Conservation (phyloP, 2,888 invertebrate species). For the Andrena hattorfiana region DNA sequence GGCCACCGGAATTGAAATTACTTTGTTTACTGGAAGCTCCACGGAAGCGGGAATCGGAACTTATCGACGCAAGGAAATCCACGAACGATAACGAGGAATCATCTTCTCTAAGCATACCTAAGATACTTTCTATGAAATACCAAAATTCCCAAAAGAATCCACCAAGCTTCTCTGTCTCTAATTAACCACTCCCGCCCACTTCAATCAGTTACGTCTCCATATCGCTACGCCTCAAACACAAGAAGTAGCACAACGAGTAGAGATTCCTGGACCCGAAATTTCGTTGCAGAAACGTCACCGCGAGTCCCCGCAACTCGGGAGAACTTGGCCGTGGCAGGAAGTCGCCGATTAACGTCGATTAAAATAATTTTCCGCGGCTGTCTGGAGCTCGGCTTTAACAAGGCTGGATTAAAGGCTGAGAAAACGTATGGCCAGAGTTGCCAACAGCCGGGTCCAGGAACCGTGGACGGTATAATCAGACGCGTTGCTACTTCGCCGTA, state of each 20-base stretch:
- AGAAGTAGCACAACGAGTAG: too few species aligned
- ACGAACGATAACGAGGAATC: too few species aligned
- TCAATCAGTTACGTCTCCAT: too few species aligned
- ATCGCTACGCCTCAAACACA: too few species aligned
- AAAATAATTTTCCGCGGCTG: conserved; percentile 6
- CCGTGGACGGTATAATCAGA: conserved; percentile 38
- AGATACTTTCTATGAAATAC: too few species aligned
- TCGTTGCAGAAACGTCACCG: background rate
- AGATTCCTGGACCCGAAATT: too few species aligned
- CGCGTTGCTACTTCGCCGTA: conserved; percentile 17
- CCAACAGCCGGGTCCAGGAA: background rate
- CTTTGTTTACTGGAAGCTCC: conserved; percentile 34
- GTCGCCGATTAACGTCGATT: conserved; percentile 3
- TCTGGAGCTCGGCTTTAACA: conserved; percentile 9
- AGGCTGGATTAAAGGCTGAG: conserved; percentile 35
- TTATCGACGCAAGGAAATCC: conserved; percentile 14
- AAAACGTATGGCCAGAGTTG: conserved; percentile 5
- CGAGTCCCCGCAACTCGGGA: background rate
- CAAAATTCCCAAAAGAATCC: too few species aligned
- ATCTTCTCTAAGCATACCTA: too few species aligned
- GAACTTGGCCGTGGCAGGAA: too few species aligned
- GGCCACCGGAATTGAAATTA: conserved; percentile 54
- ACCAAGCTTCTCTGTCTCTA: too few species aligned
- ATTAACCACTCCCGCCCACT: too few species aligned
- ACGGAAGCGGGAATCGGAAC: background rate